phyloP scores from a whole-genome alignment of 2,888 invertebrate genomes.

The Netelia fuscicornis region DNA sequence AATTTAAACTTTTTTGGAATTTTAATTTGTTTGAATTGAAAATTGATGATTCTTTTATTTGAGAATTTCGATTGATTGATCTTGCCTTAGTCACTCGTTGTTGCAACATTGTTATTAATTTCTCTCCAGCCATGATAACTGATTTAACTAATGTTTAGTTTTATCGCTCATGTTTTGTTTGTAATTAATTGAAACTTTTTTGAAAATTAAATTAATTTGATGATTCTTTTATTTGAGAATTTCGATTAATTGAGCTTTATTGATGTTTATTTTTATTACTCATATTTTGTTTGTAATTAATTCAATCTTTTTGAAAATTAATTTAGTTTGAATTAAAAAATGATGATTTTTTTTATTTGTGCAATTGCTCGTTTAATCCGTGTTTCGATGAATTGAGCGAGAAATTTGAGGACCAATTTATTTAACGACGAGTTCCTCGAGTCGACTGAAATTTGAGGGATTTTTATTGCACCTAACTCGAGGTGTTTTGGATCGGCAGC shows the following conservation, averaged over 20 bases:
- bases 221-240: too few relatives aligned
- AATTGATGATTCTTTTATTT: too few relatives aligned
- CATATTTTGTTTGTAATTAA: not conserved
- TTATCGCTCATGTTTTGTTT: not conserved
- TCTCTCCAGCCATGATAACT: too few relatives aligned
- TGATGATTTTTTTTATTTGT: too few relatives aligned
- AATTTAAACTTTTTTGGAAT: not conserved
- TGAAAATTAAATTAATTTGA: not conserved
- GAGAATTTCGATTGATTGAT: too few relatives aligned
- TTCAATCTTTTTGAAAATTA: not conserved
- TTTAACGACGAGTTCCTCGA: slow-evolving; percentile 33
- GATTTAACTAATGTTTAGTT: too few relatives aligned
- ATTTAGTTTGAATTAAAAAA: not conserved
- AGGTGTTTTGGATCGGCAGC: not conserved
- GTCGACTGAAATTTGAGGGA: slow-evolving; percentile 25
- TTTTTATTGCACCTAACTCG: not conserved
- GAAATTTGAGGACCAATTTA: slow-evolving; percentile 7
- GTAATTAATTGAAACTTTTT: not conserved
- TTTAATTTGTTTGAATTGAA: too few relatives aligned
- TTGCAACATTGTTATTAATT: not conserved
- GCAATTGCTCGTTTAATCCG: too few relatives aligned
- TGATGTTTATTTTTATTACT: too few relatives aligned
- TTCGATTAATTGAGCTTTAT: too few relatives aligned
- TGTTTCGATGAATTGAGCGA: too few relatives aligned
- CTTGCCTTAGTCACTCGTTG: not conserved